Evolutionary conservation across 2,888 invertebrate species (phyloP).

Genomic region (Synanthedon formicaeformis): DNA sequence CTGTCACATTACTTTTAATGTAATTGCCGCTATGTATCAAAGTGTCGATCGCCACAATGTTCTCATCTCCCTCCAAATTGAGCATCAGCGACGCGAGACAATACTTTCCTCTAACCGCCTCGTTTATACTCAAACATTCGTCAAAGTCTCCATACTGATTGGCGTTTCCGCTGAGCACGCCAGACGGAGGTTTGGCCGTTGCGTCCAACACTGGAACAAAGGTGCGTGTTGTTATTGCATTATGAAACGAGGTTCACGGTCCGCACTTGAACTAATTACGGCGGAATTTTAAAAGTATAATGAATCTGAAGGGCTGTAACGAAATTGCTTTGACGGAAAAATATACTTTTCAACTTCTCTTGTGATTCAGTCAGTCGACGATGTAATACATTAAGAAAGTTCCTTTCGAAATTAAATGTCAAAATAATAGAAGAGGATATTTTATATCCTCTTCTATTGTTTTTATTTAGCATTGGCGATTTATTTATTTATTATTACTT

Average conservation of each 20-base stretch:
- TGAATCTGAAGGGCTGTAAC: neutral
- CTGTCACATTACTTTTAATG: conserved; percentile 62
- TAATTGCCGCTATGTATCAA: conserved; percentile 66
- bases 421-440: too few species aligned
- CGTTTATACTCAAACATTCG: conserved; percentile 72
- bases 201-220: conserved; percentile 76
- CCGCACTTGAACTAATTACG: neutral
- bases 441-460: too few species aligned
- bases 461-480: too few species aligned
- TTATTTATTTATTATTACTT: too few species aligned
- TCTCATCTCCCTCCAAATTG: conserved; percentile 28
- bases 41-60: conserved; percentile 41
- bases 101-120: conserved; percentile 72
- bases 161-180: conserved; percentile 75
- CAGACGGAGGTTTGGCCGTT: conserved; percentile 77
- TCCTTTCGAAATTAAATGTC: too few species aligned
- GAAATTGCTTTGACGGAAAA: neutral
- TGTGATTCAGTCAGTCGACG: too few species aligned
- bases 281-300: conserved; percentile 1
- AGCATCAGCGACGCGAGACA: conserved; percentile 73
- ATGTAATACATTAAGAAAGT: too few species aligned
- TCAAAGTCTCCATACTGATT: conserved; percentile 80
- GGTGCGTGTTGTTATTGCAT: neutral
- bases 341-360: too few species aligned
- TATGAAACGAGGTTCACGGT: neutral